These are phyloP conservation scores for Emydocephalus ijimae DNA, from an alignment of 2,113 vertebrate genomes.

Conservation along the genomic window DNA sequence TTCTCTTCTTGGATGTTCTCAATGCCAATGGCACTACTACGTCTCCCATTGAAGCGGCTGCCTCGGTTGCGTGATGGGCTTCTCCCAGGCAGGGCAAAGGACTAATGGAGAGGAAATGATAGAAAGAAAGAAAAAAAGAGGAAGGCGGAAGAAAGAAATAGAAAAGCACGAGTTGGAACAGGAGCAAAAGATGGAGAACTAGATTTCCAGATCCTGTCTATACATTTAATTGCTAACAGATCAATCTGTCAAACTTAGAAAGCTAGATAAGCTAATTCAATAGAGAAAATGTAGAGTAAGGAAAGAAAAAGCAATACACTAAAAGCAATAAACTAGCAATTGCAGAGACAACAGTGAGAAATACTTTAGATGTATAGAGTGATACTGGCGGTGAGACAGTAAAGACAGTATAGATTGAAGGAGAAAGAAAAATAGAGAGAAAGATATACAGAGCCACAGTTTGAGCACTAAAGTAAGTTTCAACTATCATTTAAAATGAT, in stretches of 20 bases:
- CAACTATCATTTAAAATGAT: background rate
- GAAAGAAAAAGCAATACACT: background rate
- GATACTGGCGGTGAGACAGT: background rate
- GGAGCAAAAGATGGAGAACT: background rate
- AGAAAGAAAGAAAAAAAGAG: constrained; percentile 5
- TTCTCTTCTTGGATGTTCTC: constrained; percentile 93
- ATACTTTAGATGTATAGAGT: background rate
- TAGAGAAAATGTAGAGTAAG: background rate
- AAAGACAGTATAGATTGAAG: background rate
- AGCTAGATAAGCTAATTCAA: background rate
- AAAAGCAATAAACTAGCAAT: background rate
- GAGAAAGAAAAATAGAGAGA: constrained; percentile 19
- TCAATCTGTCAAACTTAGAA: background rate
- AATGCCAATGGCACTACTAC: constrained; percentile 89
- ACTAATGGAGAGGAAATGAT: constrained; percentile 55
- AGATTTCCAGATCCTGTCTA: background rate
- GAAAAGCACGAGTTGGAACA: constrained; percentile 28
- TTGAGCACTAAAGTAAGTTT: background rate
- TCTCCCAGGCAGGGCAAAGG: constrained; percentile 68
- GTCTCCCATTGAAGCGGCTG: constrained; percentile 76
- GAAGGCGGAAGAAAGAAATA: constrained; percentile 33
- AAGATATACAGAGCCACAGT: constrained; percentile 3
- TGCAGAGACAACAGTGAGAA: background rate
- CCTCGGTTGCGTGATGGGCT: constrained; percentile 65
- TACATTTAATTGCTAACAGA: background rate